phyloP scores from a whole-genome alignment of 2,888 invertebrate genomes.

The Archaeoteleia sp. region DNA sequence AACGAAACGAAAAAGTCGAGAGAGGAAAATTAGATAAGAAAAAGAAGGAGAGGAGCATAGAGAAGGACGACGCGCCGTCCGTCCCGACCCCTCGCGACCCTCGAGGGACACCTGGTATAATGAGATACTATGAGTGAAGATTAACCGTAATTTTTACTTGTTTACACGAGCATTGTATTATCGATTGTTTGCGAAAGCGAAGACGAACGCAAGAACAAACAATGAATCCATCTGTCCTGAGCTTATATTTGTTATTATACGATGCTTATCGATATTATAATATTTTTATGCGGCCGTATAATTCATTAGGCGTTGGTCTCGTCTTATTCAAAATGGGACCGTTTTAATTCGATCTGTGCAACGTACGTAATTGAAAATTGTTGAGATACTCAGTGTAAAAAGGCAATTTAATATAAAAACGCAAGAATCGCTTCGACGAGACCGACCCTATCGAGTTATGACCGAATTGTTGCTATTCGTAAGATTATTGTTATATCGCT shows the following conservation, averaged over 20 bases:
- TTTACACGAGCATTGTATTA: slow-evolving; percentile 58
- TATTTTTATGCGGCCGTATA: slow-evolving; percentile 72
- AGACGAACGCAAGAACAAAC: slow-evolving; percentile 52
- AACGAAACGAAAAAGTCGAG: slow-evolving; percentile 39
- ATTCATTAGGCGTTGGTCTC: slow-evolving; percentile 66
- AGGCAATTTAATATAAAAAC: no score
- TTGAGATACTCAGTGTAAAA: no score
- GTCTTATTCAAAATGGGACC: slow-evolving; percentile 16
- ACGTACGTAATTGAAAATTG: background rate
- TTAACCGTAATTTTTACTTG: slow-evolving; percentile 63
- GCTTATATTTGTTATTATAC: slow-evolving; percentile 74
- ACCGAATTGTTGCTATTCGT: slow-evolving; percentile 74
- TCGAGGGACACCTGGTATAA: slow-evolving; percentile 57
- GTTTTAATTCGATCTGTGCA: background rate
- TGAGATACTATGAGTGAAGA: slow-evolving; percentile 53
- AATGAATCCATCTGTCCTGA: slow-evolving; percentile 69
- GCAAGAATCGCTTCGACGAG: slow-evolving; percentile 56
- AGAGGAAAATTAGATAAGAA: slow-evolving; percentile 23
- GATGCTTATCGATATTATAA: slow-evolving; percentile 74
- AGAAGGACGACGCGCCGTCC: slow-evolving; percentile 62
- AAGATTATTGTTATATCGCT: slow-evolving; percentile 74
- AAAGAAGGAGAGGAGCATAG: slow-evolving; percentile 36
- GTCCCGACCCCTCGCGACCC: slow-evolving; percentile 60
- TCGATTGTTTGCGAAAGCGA: slow-evolving; percentile 53
- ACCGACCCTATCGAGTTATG: slow-evolving; percentile 68